phyloP scores from a whole-genome alignment of 1,140 invertebrate species.

The Drosophila murphyi region DNA sequence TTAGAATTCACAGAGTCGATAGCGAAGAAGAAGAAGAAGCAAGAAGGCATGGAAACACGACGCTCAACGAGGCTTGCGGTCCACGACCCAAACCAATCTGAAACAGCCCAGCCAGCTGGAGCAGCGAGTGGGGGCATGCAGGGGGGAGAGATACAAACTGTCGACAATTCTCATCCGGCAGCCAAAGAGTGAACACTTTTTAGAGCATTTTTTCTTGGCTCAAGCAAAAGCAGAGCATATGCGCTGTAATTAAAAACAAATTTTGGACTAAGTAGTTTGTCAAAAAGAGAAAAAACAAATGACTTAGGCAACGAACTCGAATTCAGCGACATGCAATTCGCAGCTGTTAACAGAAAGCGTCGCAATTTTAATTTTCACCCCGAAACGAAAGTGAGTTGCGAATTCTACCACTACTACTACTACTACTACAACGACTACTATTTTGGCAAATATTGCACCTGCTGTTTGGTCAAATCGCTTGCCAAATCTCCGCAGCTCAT shows the following conservation, averaged over 20 bases:
- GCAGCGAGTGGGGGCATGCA: slow-evolving; percentile 1
- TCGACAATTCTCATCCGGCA: slow-evolving; percentile 46
- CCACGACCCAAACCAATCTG: slow-evolving; percentile 24
- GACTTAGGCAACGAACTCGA: slow-evolving; percentile 66
- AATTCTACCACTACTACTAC: slow-evolving; percentile 30
- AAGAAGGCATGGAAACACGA: slow-evolving; percentile 27
- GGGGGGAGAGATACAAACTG: slow-evolving; percentile 1
- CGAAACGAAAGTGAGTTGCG: slow-evolving; percentile 54
- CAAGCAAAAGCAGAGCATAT: slow-evolving; percentile 15
- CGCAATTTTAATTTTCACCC: slow-evolving; percentile 68
- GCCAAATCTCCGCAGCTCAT: slow-evolving; percentile 57
- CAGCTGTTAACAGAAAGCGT: slow-evolving; percentile 62
- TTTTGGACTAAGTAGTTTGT: slow-evolving; percentile 46
- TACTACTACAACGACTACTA: slow-evolving; percentile 12
- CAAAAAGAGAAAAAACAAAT: slow-evolving; percentile 48
- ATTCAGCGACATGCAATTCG: slow-evolving; percentile 32
- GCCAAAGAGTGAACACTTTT: slow-evolving; percentile 26
- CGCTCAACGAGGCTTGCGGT: slow-evolving; percentile 23
- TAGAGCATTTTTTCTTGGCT: slow-evolving; percentile 13
- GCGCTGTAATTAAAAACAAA: slow-evolving; percentile 55
- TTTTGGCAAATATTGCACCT: slow-evolving; percentile 65
- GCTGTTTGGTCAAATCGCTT: slow-evolving; percentile 42
- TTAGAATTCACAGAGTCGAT: slow-evolving; percentile 63
- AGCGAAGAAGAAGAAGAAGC: slow-evolving; percentile 15
- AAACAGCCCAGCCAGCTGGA: slow-evolving; percentile 17